Conservation (phyloP, 2,888 invertebrate species). For the Eucera pruinosa region DNA sequence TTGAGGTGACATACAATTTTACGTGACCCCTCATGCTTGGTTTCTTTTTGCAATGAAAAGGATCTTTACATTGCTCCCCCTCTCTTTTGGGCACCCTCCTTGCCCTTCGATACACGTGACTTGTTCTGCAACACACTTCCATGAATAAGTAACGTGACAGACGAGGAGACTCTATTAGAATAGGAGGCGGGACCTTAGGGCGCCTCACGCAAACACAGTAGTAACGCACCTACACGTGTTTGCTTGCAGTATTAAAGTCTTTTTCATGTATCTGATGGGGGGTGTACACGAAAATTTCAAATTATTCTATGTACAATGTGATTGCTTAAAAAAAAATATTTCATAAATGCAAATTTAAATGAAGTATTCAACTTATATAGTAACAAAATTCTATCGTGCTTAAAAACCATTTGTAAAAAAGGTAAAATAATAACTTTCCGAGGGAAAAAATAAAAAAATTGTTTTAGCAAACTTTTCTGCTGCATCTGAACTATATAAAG, state of each 20-base stretch:
- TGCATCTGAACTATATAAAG: too few relatives aligned
- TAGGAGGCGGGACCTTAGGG: constrained; percentile 58
- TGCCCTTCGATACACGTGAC: constrained; percentile 42
- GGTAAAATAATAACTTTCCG: not conserved
- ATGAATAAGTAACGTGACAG: constrained; percentile 56
- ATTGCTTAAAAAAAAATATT: not conserved
- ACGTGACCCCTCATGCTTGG: constrained; percentile 12
- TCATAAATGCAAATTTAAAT: not conserved
- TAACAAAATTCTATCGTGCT: not conserved
- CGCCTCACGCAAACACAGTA: constrained; percentile 56
- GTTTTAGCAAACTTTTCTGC: not conserved
- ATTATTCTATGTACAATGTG: not conserved
- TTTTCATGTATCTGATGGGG: not conserved
- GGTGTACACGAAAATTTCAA: not conserved
- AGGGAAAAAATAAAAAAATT: not conserved
- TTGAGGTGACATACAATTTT: constrained; percentile 29
- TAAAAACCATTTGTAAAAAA: not conserved
- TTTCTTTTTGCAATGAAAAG: constrained; percentile 42
- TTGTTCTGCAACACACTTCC: constrained; percentile 40
- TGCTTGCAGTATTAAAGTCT: constrained; percentile 27
- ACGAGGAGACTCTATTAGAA: constrained; percentile 54
- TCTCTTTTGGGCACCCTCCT: constrained; percentile 25
- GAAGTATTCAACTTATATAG: not conserved
- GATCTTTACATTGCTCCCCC: constrained; percentile 39
- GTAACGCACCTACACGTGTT: constrained; percentile 5